Conservation (phyloP, 2,113 vertebrate species). For the Macrotis lagotis region DNA sequence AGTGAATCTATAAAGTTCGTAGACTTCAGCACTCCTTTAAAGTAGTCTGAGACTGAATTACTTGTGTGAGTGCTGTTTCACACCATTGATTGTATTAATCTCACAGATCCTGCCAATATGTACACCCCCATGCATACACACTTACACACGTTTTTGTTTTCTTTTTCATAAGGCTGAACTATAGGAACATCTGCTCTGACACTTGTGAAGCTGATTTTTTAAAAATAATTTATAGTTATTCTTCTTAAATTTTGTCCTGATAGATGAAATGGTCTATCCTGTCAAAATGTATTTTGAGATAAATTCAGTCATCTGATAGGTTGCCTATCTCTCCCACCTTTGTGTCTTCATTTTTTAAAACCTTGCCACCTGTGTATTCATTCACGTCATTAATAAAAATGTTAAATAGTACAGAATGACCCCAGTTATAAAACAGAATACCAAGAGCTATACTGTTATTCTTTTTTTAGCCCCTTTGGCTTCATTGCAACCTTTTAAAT, state of each 20-base stretch:
- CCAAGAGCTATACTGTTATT: neutral
- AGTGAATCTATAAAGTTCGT: neutral
- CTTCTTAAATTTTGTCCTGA: neutral
- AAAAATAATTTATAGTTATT: neutral
- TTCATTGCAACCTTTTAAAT: neutral
- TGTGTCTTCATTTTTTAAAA: neutral
- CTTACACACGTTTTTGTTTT: neutral
- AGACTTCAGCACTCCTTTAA: neutral
- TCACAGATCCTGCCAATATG: neutral
- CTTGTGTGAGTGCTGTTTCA: neutral
- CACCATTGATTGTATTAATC: neutral
- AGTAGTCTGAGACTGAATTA: neutral
- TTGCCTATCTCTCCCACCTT: neutral
- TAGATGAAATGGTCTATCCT: neutral
- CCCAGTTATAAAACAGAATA: neutral
- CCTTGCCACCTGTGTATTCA: neutral
- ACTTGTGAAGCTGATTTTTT: neutral
- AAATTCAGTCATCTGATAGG: neutral
- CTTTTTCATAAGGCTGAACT: neutral
- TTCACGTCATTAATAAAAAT: neutral
- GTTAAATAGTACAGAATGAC: neutral
- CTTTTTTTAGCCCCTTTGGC: neutral
- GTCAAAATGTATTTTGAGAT: neutral
- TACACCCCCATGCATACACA: too few species aligned
- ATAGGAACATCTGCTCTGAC: neutral